Percentiles rank a stretch among this genome's conserved stretches.
Conservation (phyloP, 2,888 invertebrate genomes). For the Thecophora atra region DNA sequence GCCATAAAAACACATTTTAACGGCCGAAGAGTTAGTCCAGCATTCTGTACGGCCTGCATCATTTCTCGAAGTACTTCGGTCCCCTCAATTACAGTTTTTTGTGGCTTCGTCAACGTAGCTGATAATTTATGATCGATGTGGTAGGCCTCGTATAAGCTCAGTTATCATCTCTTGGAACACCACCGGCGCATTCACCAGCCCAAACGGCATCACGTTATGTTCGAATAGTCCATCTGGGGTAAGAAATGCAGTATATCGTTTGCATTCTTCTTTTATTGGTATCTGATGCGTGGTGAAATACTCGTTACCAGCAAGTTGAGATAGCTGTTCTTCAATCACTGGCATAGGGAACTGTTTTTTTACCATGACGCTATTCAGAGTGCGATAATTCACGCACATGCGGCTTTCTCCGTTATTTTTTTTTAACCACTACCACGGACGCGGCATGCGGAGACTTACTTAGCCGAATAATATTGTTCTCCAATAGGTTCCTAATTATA, state of each 20-base stretch:
- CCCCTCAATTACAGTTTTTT: slow-evolving; percentile 12
- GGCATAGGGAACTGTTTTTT: slow-evolving; percentile 23
- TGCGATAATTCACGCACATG: not conserved
- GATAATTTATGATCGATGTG: slow-evolving; percentile 9
- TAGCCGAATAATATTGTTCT: too few relatives aligned
- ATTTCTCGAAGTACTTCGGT: slow-evolving; percentile 29
- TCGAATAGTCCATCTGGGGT: slow-evolving; percentile 53
- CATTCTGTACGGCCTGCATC: slow-evolving; percentile 19
- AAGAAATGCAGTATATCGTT: slow-evolving; percentile 50
- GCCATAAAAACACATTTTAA: slow-evolving; percentile 47
- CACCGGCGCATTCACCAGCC: slow-evolving; percentile 52
- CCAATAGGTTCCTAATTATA: too few relatives aligned
- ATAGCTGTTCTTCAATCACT: slow-evolving; percentile 12
- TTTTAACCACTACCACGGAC: too few relatives aligned
- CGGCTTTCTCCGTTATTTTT: not conserved
- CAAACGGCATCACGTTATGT: slow-evolving; percentile 55
- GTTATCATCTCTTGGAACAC: slow-evolving; percentile 53
- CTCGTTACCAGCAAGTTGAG: not conserved
- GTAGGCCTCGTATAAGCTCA: slow-evolving; percentile 23
- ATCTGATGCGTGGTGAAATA: slow-evolving; percentile 24
- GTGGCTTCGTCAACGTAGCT: slow-evolving; percentile 36
- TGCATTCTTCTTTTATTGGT: slow-evolving; percentile 43
- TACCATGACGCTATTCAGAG: not conserved
- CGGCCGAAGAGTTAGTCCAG: slow-evolving; percentile 37
- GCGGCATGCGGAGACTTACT: too few relatives aligned